Conservation (phyloP, 2,797 vertebrate genomes). For the Meda fulgida region DNA sequence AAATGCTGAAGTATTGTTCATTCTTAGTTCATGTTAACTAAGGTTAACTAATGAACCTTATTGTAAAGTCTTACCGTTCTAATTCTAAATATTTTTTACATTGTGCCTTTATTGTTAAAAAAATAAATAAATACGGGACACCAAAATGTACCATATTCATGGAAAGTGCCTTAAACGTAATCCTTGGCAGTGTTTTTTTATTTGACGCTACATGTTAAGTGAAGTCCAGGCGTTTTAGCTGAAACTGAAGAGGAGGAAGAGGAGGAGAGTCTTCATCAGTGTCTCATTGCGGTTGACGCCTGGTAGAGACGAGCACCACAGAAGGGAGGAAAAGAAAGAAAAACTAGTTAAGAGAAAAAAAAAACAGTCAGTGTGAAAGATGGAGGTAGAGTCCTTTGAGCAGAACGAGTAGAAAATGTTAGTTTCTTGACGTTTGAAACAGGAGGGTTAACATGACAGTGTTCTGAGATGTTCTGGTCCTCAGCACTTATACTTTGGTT, state of each 20-base stretch:
- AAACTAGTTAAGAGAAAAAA: conserved; percentile 33
- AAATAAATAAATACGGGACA: background rate
- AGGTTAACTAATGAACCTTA: too few relatives aligned
- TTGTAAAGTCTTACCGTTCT: too few relatives aligned
- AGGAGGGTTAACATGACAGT: background rate
- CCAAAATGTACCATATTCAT: conserved; percentile 16
- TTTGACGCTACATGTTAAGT: conserved; percentile 19
- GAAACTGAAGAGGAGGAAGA: conserved; percentile 26
- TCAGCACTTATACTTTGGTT: conserved; percentile 29
- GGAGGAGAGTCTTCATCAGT: conserved; percentile 41
- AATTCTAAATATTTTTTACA: background rate
- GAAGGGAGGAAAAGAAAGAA: conserved; percentile 60
- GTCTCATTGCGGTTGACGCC: conserved; percentile 75
- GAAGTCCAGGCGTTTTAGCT: background rate
- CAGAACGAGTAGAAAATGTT: background rate
- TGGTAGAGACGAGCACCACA: conserved; percentile 68
- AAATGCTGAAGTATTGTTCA: too few relatives aligned
- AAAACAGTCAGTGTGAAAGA: background rate
- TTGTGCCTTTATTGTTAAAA: background rate
- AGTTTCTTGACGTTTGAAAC: conserved; percentile 1
- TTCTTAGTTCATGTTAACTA: too few relatives aligned
- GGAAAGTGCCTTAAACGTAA: conserved; percentile 17
- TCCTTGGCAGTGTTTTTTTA: background rate
- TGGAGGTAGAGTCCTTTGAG: background rate
- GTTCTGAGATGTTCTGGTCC: conserved; percentile 12